Conservation (phyloP, 1,140 invertebrate species). For the Aphaenogaster ashmeadi region DNA sequence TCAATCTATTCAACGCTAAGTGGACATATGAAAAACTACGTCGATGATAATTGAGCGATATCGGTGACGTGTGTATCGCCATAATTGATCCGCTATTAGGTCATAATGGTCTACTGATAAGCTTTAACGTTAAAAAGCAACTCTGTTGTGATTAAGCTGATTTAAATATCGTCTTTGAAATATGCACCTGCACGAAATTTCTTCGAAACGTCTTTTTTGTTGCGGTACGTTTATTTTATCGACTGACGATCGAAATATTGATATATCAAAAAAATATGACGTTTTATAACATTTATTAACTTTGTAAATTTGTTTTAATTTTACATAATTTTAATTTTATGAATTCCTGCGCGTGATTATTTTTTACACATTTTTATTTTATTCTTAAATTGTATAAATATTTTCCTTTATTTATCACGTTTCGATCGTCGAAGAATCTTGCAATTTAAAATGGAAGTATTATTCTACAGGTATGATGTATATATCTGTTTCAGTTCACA, state of each 20-base stretch:
- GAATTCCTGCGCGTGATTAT: background rate
- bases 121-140: background rate
- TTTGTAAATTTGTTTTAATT: background rate
- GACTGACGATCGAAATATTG: background rate
- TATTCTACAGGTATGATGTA: background rate
- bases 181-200: background rate
- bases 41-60: conserved; percentile 51
- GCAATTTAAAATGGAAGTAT: background rate
- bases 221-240: background rate
- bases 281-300: background rate
- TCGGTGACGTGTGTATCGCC: conserved; percentile 28
- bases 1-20: conserved; percentile 47
- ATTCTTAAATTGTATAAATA: background rate
- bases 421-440: background rate
- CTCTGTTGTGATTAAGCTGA: background rate
- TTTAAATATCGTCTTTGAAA: background rate
- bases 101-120: background rate
- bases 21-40: conserved; percentile 51
- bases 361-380: background rate
- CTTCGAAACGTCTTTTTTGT: background rate
- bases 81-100: conserved; percentile 55
- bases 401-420: background rate
- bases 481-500: conserved; percentile 83
- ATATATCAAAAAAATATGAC: background rate
- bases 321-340: background rate